Base-by-base conservation (phyloP, 2,888 invertebrate genomes). In the Plutella xylostella region DNA sequence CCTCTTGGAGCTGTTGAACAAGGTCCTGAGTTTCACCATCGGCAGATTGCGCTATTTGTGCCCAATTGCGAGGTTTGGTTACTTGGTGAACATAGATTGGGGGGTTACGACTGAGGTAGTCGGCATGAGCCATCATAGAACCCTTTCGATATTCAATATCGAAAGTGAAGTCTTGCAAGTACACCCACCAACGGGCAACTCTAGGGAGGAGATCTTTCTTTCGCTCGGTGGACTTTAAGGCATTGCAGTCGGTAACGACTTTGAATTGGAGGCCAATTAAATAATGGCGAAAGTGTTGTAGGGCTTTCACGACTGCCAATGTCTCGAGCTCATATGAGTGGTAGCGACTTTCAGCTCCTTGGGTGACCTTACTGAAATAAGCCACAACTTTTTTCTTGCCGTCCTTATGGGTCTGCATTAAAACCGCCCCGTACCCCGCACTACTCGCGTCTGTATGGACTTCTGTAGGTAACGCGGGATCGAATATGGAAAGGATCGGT, bases 131-230 rank as follows among this genome's bases (percentile, higher is more conserved):
- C 55, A 65, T 55, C 11, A 48, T 30, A 6, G 21, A 14, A 0
- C 55, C 55, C 12, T 52, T 53, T 1, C 53, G 31, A 37, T 54
- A 56, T 28, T 52, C 53, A 2, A 56, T 43, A 0, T 19, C 20
- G 28, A 55, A 55, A 5, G 42, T 17, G 19, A 48, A 56, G 15
- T 57, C 54, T 39, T 61, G 60, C 11, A 61, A 15, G 22, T 57
- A 57, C 1, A 55, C 28, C 61, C 63, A 64, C 61, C 63, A 64
- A 0, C 64, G 43, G 0, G 57, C 58, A 0, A 65, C 58, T 2
- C 61, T 42, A 1, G 61, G 59, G 0, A 56, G 14, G 0, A 65
- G 42, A n/a, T 67, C 57, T 19, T 55, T 54, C 37, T 66, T 63
- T 1, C 38, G 46, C 15, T 55, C 47, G 0, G 63, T 58, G 0